phyloP scores from a whole-genome alignment of 2,113 vertebrate genomes.

The Ranitomeya imitator region DNA sequence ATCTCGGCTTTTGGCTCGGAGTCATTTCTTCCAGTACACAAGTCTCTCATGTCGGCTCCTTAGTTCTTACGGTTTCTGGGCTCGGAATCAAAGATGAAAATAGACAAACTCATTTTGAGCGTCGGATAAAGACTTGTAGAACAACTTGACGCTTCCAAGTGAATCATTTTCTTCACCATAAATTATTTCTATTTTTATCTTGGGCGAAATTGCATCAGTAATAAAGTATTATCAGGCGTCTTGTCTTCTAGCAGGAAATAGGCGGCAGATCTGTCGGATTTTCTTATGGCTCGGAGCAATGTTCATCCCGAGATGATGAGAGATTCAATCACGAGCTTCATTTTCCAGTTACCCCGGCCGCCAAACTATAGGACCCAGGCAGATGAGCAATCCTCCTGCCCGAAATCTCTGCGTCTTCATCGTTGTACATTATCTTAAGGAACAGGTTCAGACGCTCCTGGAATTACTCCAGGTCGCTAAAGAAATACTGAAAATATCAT shows the following conservation, averaged over 20 bases:
- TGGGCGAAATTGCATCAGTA: slow-evolving; percentile 35
- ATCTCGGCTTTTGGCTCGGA: neutral
- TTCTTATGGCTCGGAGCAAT: slow-evolving; percentile 1
- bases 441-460: neutral
- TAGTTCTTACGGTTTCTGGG: neutral
- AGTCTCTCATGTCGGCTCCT: neutral
- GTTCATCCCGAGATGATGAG: neutral
- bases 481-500: neutral
- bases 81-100: neutral
- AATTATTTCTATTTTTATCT: slow-evolving; percentile 52
- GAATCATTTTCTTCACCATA: slow-evolving; percentile 15
- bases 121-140: neutral
- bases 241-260: slow-evolving; percentile 29
- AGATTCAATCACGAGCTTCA: slow-evolving; percentile 17
- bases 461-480: neutral
- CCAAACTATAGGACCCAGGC: slow-evolving; percentile 11
- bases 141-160: neutral
- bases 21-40: neutral
- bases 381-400: neutral
- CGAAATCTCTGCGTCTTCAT: neutral
- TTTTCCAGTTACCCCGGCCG: neutral
- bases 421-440: neutral
- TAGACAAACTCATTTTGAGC: neutral
- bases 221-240: neutral
- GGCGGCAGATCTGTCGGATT: neutral